phyloP scores from a whole-genome alignment of 2,797 vertebrate species.

The Alcedo quadribrachys region DNA sequence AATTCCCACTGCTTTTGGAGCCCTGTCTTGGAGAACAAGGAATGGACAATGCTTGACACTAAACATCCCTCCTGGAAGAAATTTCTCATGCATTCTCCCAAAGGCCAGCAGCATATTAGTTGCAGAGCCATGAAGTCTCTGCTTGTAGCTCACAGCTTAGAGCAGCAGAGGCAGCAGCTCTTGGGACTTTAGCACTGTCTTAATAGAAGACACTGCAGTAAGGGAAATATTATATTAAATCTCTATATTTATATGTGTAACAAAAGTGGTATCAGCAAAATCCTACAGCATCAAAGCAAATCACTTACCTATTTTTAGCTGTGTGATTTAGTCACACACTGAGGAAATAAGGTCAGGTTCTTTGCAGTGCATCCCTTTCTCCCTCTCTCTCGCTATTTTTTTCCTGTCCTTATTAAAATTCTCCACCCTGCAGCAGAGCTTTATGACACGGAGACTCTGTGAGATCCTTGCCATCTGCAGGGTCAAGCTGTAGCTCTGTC shows the following conservation, averaged over 20 bases:
- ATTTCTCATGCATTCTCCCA: neutral
- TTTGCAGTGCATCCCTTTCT: constrained; percentile 32
- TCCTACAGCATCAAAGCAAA: constrained; percentile 67
- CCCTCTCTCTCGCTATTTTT: constrained; percentile 28
- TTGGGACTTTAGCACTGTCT: constrained; percentile 17
- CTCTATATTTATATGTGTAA: constrained; percentile 68
- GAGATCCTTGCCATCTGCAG: constrained; percentile 38
- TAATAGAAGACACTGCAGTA: constrained; percentile 19
- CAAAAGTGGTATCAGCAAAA: constrained; percentile 73
- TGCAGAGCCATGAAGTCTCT: constrained; percentile 7
- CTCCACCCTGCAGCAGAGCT: constrained; percentile 53
- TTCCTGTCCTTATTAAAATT: constrained; percentile 63
- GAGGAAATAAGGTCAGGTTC: constrained; percentile 68
- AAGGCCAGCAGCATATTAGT: neutral
- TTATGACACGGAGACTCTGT: neutral
- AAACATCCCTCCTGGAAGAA: neutral
- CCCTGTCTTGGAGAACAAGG: neutral
- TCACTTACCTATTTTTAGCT: constrained; percentile 67
- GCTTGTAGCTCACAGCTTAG: neutral
- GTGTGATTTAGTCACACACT: constrained; percentile 58
- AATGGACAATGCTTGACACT: neutral
- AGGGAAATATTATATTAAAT: constrained; percentile 70
- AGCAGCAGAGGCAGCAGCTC: constrained; percentile 26
- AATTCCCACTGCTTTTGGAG: neutral
- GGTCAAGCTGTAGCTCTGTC: constrained; percentile 13